phyloP scores from a whole-genome alignment of 2,113 vertebrate species.

The Neopipo cinnamomea region DNA sequence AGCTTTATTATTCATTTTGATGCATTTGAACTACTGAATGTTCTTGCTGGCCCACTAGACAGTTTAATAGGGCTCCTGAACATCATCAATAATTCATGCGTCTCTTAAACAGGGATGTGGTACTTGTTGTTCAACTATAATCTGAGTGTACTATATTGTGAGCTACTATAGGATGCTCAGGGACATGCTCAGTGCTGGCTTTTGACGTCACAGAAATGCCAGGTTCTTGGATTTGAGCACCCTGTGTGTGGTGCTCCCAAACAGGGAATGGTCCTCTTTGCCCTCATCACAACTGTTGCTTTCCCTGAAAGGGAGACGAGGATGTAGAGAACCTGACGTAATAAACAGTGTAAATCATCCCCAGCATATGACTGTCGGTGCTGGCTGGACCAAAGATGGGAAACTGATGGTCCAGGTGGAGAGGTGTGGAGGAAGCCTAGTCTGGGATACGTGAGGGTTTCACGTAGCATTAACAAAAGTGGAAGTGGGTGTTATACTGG shows the following conservation, averaged over 20 bases:
- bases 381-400: not conserved
- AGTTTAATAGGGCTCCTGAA: constrained; percentile 54
- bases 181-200: not conserved
- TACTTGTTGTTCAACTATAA: not conserved
- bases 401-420: not conserved
- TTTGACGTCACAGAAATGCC: not conserved
- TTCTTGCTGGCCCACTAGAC: constrained; percentile 53
- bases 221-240: not conserved
- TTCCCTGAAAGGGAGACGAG: not conserved
- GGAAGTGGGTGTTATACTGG: not conserved
- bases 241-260: not conserved
- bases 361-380: not conserved
- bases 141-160: not conserved
- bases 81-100: constrained; percentile 26
- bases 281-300: not conserved
- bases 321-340: not conserved
- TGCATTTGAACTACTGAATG: constrained; percentile 35
- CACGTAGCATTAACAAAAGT: not conserved
- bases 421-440: not conserved
- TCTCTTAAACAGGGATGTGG: not conserved
- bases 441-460: not conserved
- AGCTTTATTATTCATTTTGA: constrained; percentile 49
- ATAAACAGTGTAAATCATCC: not conserved
- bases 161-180: not conserved
- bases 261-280: not conserved